Conservation (phyloP, 2,888 invertebrate species). For the Drosophila setosimentum region DNA sequence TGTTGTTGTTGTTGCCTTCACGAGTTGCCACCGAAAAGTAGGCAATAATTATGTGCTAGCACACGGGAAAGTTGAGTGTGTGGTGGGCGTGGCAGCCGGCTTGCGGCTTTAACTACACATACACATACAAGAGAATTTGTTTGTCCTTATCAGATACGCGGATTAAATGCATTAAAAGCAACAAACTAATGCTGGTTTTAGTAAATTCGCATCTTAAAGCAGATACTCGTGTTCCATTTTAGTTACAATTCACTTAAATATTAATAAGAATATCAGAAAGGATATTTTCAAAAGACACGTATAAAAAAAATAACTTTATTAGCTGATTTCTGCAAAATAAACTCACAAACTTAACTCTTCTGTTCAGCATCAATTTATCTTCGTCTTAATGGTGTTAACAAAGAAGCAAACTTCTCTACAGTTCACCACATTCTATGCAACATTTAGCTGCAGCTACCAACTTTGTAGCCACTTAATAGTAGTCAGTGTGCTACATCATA, state of each 20-base stretch:
- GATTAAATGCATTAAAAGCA: slow-evolving; percentile 11
- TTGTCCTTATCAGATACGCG: background rate
- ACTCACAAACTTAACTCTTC: background rate
- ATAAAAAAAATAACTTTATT: background rate
- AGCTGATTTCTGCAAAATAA: background rate
- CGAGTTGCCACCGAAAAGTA: slow-evolving; percentile 49
- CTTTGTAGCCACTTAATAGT: slow-evolving; percentile 2
- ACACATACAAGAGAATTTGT: background rate
- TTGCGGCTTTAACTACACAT: slow-evolving; percentile 3
- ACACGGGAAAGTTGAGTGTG: slow-evolving; percentile 1
- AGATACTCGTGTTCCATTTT: background rate
- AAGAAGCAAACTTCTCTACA: background rate
- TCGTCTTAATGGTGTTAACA: background rate
- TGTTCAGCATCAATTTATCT: background rate
- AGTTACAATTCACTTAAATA: background rate
- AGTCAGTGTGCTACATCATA: background rate
- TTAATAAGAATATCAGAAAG: background rate
- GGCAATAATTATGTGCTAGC: slow-evolving; percentile 73
- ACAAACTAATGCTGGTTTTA: background rate
- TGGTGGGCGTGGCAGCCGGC: slow-evolving; percentile 14
- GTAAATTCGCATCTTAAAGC: background rate
- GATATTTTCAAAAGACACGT: background rate
- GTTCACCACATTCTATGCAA: background rate
- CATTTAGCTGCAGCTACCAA: background rate
- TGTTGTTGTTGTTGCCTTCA: background rate